Evolutionary conservation across 1,140 invertebrate species (phyloP), one percentile per base, ranked within the genome.

Genomic region (Bathynomus jamesi): DNA sequence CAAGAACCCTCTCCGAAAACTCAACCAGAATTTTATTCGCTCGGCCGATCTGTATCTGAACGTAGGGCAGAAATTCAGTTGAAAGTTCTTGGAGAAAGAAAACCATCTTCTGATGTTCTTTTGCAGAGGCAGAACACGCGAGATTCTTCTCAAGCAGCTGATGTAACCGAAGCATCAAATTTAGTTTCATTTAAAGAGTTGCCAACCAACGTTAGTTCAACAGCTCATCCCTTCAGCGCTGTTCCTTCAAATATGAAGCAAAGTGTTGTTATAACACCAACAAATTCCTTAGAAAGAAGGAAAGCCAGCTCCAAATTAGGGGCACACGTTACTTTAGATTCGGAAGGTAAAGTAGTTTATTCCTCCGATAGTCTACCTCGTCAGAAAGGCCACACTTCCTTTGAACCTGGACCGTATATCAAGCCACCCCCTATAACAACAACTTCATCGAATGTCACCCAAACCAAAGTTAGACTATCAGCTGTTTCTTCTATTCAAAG

Each of bases 311-410:
- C 80, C 77, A 84, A 86, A 66, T 87, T 87, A 79, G 90, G 91
- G 25, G 91, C 91, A 7, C 86, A 91, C 79, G 92, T 94, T 0
- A 92, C 89, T 13, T 81, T 95, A 30, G 91, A 94, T 81, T 89
- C 93, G 0, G 90, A 93, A 78, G 93, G 93, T 17, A 91, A 92
- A 85, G 91, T 95, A 61, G 89, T 95, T 60, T 95, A 91, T 81
- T 90, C 90, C 69, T 95, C 92, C 0, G 93, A 95, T 78, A 94
- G 92, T 80, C 82, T 95, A 68, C 89, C 77, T 67, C 91, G 93
- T 84, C 88, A 89, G 65, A 77, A 77, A 60, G 87, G 90, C 11
- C 90, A 92, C 77, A 91, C 90, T 7, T 93, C 91, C 25, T 93
- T 93, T 79, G 90, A 90, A 84, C 91, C 90, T 74, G 91, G 91